These are phyloP conservation scores for Drosophila anomalata DNA, from an alignment of 2,888 invertebrate genomes.

Conservation along the genomic window DNA sequence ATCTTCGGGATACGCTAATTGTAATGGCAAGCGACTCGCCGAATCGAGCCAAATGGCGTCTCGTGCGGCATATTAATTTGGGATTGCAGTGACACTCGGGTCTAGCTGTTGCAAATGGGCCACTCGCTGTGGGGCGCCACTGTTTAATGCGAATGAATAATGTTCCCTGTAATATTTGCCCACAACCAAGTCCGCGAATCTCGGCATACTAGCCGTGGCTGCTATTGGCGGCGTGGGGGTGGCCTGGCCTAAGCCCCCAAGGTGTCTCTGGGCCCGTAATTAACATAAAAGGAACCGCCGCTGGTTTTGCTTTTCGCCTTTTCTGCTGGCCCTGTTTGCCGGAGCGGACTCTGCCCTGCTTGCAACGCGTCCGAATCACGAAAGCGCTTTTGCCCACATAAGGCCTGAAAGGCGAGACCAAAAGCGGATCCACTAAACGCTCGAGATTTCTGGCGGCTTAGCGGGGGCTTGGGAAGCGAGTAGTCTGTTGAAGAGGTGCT, in stretches of 20 bases:
- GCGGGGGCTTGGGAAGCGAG: background rate
- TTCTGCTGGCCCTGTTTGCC: conserved; percentile 31
- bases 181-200: conserved; percentile 42
- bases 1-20: conserved; percentile 66
- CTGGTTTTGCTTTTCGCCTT: background rate
- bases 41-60: conserved; percentile 40
- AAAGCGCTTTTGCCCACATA: conserved; percentile 21
- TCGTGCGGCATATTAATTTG: conserved; percentile 54
- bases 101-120: conserved; percentile 56
- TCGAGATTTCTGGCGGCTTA: conserved; percentile 2
- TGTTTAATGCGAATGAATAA: conserved; percentile 71
- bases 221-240: conserved; percentile 11
- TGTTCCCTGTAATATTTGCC: conserved; percentile 33
- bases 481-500: no score
- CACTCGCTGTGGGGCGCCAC: conserved; percentile 33
- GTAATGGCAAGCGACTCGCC: conserved; percentile 54
- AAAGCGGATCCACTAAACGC: conserved; percentile 23
- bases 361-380: conserved; percentile 51
- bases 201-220: conserved; percentile 51
- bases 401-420: conserved; percentile 18
- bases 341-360: conserved; percentile 26
- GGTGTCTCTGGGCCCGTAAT: conserved; percentile 42
- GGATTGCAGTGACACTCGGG: conserved; percentile 40
- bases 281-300: conserved; percentile 74
- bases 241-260: background rate